These are phyloP conservation scores for Metalampra italica DNA, from an alignment of 2,888 invertebrate species.

Conservation along the genomic window DNA sequence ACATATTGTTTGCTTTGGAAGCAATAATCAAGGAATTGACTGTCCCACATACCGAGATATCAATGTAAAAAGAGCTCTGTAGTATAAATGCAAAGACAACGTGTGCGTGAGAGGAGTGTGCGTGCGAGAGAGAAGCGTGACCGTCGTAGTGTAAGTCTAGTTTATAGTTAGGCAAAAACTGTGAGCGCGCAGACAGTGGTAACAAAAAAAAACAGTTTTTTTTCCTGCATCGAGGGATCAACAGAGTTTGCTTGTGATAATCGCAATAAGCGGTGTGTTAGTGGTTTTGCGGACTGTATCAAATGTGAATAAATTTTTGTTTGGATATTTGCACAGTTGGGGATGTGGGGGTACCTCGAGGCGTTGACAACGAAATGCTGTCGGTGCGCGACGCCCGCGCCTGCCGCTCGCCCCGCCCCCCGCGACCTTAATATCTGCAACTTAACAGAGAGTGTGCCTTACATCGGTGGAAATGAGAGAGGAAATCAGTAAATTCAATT, in stretches of 20 bases:
- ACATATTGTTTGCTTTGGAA: constrained; percentile 35
- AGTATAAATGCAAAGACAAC: constrained; percentile 56
- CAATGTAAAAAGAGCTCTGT: constrained; percentile 63
- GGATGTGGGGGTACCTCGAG: constrained; percentile 37
- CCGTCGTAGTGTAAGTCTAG: constrained; percentile 65
- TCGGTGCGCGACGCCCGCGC: constrained; percentile 12
- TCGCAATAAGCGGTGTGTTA: constrained; percentile 55
- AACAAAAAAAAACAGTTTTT: constrained; percentile 41
- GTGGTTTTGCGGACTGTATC: constrained; percentile 35
- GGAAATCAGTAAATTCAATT: too few relatives aligned
- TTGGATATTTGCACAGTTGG: constrained; percentile 25
- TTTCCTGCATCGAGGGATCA: constrained; percentile 71
- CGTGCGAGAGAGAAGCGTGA: constrained; percentile 37
- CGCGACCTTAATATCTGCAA: neutral
- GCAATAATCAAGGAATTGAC: constrained; percentile 59
- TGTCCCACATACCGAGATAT: constrained; percentile 53
- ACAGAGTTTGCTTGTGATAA: constrained; percentile 62
- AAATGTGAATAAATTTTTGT: constrained; percentile 28
- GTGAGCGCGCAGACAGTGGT: constrained; percentile 52
- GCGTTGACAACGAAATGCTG: constrained; percentile 64
- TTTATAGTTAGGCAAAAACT: constrained; percentile 74
- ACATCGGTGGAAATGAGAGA: too few relatives aligned
- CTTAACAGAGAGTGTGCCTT: neutral
- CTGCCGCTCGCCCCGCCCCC: neutral
- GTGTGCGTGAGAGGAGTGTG: constrained; percentile 43